Evolutionary conservation across 2,888 invertebrate species (phyloP).

Genomic region (Drosophila quinaria): DNA sequence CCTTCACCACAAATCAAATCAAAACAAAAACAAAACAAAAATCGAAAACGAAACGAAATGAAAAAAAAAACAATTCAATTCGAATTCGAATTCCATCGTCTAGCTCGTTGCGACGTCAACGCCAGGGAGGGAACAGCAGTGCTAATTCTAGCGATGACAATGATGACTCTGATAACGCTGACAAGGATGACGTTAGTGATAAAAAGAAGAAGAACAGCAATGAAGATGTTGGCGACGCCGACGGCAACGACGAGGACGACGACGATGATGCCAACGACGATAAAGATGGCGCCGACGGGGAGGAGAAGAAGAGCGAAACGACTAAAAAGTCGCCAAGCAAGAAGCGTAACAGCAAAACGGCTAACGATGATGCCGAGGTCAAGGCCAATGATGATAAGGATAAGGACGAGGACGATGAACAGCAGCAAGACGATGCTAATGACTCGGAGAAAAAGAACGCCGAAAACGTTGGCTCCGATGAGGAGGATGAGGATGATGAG

Average conservation of each 20-base stretch:
- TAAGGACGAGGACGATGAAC: constrained; percentile 56
- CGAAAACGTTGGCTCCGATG: constrained; percentile 59
- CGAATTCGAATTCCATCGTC: constrained; percentile 54
- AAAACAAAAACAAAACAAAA: constrained; percentile 35
- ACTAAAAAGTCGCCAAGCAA: constrained; percentile 60
- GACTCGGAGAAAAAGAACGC: constrained; percentile 70
- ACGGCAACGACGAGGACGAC: constrained; percentile 62
- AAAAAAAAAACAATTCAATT: constrained; percentile 54
- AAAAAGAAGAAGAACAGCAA: constrained; percentile 71
- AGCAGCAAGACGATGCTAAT: constrained; percentile 61
- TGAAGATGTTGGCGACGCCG: constrained; percentile 68
- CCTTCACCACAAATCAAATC: constrained; percentile 40
- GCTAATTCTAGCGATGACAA: constrained; percentile 78
- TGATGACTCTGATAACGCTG: constrained; percentile 74
- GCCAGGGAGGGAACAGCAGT: constrained; percentile 79
- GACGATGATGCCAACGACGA: constrained; percentile 65
- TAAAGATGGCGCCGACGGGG: constrained; percentile 69
- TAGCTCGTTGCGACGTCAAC: constrained; percentile 85
- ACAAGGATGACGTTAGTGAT: constrained; percentile 71
- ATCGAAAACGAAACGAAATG: constrained; percentile 34
- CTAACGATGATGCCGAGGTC: constrained; percentile 48
- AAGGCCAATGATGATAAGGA: constrained; percentile 84
- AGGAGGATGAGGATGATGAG: constrained; percentile 47
- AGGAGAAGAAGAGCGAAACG: constrained; percentile 67
- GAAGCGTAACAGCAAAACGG: constrained; percentile 65